Percentiles rank a stretch among this genome's conserved stretches.
Conservation (phyloP, 2,797 vertebrate species). For the Buceros bicornis region DNA sequence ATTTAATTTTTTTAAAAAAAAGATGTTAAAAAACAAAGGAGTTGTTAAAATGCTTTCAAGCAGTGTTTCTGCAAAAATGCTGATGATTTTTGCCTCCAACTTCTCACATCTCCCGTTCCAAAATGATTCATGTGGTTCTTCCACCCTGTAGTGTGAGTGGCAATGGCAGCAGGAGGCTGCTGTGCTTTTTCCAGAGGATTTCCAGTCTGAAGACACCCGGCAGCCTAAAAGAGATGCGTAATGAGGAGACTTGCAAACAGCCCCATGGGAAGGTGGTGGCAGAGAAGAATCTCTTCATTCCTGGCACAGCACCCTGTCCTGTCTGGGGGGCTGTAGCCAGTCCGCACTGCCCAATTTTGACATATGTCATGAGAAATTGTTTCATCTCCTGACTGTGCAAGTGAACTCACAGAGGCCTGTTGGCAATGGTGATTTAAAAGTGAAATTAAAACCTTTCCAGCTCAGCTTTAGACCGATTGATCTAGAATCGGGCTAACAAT, state of each 20-base stretch:
- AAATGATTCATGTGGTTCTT: background rate
- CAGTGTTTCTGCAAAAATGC: background rate
- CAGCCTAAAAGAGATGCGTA: background rate
- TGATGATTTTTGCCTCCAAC: background rate
- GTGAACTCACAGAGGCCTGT: background rate
- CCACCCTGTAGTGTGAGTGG: background rate
- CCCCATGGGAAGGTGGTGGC: background rate
- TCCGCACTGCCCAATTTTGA: background rate
- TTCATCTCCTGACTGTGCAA: background rate
- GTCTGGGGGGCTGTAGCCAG: background rate
- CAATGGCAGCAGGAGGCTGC: background rate
- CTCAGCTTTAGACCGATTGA: background rate
- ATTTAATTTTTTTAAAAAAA: background rate
- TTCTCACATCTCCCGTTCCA: background rate
- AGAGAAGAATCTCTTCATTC: background rate
- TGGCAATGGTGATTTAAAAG: background rate
- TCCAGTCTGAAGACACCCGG: background rate
- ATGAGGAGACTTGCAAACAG: background rate
- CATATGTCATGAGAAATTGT: accelerated
- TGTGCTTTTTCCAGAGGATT: background rate
- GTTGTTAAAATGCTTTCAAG: background rate
- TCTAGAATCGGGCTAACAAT: background rate
- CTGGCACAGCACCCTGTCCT: accelerated
- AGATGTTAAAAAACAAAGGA: background rate
- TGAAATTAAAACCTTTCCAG: background rate